Evolutionary conservation across 2,888 invertebrate species (phyloP).

Genomic region (Hypolimnas misippus): DNA sequence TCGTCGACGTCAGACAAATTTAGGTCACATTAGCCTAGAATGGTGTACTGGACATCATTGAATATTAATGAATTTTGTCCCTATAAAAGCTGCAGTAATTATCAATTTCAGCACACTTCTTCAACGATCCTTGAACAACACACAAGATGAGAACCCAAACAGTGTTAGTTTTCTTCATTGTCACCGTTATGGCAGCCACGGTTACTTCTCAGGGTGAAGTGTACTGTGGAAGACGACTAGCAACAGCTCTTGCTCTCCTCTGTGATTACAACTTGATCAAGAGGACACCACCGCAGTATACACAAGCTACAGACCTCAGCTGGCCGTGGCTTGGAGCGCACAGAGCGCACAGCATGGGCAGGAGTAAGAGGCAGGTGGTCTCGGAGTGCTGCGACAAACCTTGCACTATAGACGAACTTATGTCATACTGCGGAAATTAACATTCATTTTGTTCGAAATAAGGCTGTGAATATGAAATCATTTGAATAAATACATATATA

Average conservation of each 20-base stretch:
- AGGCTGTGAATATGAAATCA: too few species aligned
- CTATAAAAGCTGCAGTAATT: neutral
- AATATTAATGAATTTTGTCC: neutral
- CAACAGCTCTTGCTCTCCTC: slow-evolving; percentile 33
- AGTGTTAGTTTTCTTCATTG: slow-evolving; percentile 14
- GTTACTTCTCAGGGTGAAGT: slow-evolving; percentile 17
- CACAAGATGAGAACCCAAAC: slow-evolving; percentile 39
- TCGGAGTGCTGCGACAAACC: slow-evolving; percentile 54
- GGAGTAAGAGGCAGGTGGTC: slow-evolving; percentile 50
- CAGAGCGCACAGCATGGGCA: slow-evolving; percentile 23
- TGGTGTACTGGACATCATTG: neutral
- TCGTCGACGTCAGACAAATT: neutral
- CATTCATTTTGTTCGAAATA: neutral
- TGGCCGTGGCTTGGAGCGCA: slow-evolving; percentile 44
- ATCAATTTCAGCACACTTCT: neutral
- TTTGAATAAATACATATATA: too few species aligned
- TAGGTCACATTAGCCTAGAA: slow-evolving; percentile 18
- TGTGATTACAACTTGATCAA: slow-evolving; percentile 38
- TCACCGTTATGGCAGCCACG: slow-evolving; percentile 14
- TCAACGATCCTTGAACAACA: neutral
- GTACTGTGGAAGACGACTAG: slow-evolving; percentile 47
- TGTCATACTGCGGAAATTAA: slow-evolving; percentile 48
- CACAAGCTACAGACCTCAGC: neutral
- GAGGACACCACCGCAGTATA: neutral
- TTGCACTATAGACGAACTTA: slow-evolving; percentile 49